Percentiles rank a stretch among this genome's conserved stretches.
These are phyloP conservation scores for Halcyon chelicuti DNA, from an alignment of 2,797 vertebrate species.

Conservation along the genomic window DNA sequence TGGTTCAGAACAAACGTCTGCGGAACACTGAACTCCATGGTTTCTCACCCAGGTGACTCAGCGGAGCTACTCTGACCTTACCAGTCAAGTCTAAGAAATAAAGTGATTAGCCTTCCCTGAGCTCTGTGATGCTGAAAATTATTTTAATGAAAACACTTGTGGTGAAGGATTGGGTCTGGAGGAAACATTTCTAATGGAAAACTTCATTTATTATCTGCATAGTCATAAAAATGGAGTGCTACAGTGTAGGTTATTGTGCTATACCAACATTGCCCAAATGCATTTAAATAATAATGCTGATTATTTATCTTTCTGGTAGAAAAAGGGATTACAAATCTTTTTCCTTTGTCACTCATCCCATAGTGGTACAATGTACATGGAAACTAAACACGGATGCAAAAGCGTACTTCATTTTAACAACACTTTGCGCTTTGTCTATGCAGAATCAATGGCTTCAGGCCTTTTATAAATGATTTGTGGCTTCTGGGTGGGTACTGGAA, in stretches of 20 bases:
- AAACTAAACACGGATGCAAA: neutral
- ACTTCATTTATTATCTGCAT: neutral
- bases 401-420: neutral
- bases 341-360: neutral
- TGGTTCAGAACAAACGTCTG: neutral
- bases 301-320: neutral
- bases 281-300: neutral
- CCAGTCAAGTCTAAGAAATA: neutral
- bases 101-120: neutral
- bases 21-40: neutral
- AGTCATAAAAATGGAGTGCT: neutral
- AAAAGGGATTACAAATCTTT: neutral
- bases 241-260: neutral
- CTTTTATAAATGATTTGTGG: conserved; percentile 30
- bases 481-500: conserved; percentile 2
- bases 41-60: neutral
- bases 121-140: neutral
- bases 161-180: neutral
- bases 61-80: neutral
- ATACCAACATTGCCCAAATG: neutral
- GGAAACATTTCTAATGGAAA: neutral
- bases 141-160: neutral
- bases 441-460: neutral
- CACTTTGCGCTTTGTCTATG: neutral
- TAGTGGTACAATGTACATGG: neutral